A percentile compares a stretch with the other conserved stretches of the same genome.
Evolutionary conservation across 2,113 vertebrate species (phyloP).

Genomic region (Podocnemis expansa): DNA sequence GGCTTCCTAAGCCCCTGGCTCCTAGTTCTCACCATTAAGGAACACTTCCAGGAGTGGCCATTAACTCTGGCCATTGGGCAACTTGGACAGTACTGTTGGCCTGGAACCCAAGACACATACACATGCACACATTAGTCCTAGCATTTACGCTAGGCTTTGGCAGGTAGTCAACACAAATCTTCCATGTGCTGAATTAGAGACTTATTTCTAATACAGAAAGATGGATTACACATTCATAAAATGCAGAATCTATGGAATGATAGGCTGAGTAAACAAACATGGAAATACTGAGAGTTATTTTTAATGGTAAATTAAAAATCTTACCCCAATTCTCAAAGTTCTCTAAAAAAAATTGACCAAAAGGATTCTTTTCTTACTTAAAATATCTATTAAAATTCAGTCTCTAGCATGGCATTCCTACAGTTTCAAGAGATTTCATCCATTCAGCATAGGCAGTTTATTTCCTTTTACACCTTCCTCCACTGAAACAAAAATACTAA

Average conservation of each 20-base stretch:
- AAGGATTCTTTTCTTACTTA: background rate
- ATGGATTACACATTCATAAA: background rate
- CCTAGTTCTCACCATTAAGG: background rate
- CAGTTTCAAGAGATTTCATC: background rate
- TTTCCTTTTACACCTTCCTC: constrained; percentile 42
- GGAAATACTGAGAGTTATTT: background rate
- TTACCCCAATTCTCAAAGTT: background rate
- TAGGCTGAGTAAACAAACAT: background rate
- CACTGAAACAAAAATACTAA: constrained; percentile 21
- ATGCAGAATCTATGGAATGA: background rate
- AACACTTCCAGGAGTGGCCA: background rate
- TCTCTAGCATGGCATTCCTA: background rate
- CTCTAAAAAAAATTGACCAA: background rate
- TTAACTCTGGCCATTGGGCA: background rate
- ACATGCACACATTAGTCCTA: background rate
- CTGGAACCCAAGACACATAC: background rate
- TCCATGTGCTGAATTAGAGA: background rate
- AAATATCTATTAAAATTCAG: background rate
- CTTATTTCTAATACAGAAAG: too few species aligned
- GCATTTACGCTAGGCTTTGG: background rate
- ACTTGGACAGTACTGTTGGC: background rate
- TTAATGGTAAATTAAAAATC: background rate
- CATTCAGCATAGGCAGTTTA: constrained; percentile 19
- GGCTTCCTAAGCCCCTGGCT: background rate
- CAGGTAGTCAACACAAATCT: background rate